A percentile compares a stretch with the other conserved stretches of the same genome.
Conservation (phyloP, 2,113 vertebrate genomes). For the Salvelinus namaycush region DNA sequence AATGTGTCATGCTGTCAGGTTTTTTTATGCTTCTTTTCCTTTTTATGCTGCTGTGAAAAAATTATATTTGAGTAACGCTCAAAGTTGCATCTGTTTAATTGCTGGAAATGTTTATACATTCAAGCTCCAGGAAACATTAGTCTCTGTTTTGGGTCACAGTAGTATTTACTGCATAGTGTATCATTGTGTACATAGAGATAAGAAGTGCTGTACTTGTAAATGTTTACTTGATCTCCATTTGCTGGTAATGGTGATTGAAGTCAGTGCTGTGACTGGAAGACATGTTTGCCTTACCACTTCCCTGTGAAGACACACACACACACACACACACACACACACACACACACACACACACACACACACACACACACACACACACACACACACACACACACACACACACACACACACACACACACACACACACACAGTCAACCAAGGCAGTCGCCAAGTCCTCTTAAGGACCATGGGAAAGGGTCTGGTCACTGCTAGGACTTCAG, state of each 20-base stretch:
- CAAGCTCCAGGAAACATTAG: background rate
- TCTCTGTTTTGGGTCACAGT: background rate
- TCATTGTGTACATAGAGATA: background rate
- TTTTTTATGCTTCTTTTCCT: too few species aligned
- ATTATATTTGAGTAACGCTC: too few species aligned
- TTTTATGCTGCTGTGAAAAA: too few species aligned
- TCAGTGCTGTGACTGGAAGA: background rate
- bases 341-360: too few species aligned
- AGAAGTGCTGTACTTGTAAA: background rate
- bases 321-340: too few species aligned
- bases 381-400: too few species aligned
- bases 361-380: too few species aligned
- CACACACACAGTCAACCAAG: too few species aligned
- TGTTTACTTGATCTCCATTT: background rate
- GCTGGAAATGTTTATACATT: background rate
- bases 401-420: too few species aligned
- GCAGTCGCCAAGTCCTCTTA: background rate
- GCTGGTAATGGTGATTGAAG: background rate
- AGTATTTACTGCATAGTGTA: slow-evolving; percentile 3
- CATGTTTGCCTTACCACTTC: background rate
- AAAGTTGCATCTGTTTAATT: background rate
- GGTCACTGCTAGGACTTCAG: background rate
- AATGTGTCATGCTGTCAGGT: too few species aligned
- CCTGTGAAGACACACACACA: background rate
- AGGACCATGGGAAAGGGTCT: background rate